Evolutionary conservation across 2,888 invertebrate species (phyloP).

Genomic region (Caenorhabditis sp.): DNA sequence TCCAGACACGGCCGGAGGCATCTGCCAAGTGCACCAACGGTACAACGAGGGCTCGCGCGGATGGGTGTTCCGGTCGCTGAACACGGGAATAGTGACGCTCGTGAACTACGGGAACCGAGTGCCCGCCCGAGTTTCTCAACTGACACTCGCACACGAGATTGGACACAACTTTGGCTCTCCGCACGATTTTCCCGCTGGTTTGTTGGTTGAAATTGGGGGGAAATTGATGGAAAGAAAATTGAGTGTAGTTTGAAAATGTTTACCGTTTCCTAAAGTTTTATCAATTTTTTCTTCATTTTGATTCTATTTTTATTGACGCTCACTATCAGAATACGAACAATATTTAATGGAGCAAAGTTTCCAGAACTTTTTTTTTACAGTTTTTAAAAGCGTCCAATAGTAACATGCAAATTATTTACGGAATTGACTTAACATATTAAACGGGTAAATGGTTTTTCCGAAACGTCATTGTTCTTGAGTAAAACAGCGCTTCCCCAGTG

Average conservation of each 20-base stretch:
- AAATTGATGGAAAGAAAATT: no score
- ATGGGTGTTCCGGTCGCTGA: constrained; percentile 93
- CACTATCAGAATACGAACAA: no score
- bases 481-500: no score
- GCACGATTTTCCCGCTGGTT: constrained; percentile 76
- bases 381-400: no score
- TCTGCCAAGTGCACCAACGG: constrained; percentile 95
- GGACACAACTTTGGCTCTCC: constrained; percentile 99
- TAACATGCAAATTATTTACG: no score
- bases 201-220: background rate
- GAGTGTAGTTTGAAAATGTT: no score
- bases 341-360: no score
- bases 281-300: background rate
- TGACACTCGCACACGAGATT: constrained; percentile 98
- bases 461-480: no score
- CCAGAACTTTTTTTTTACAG: no score
- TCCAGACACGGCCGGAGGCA: constrained; percentile 94
- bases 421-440: no score
- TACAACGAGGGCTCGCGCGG: constrained; percentile 93
- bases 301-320: no score
- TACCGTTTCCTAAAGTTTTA: background rate
- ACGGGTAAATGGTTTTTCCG: no score
- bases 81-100: constrained; percentile 98
- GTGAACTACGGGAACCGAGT: constrained; percentile 96
- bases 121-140: constrained; percentile 95